A percentile compares a stretch with the other conserved stretches of the same genome.
Evolutionary conservation across 2,797 vertebrate genomes (phyloP).

Genomic region (Phataginus tetradactyla): DNA sequence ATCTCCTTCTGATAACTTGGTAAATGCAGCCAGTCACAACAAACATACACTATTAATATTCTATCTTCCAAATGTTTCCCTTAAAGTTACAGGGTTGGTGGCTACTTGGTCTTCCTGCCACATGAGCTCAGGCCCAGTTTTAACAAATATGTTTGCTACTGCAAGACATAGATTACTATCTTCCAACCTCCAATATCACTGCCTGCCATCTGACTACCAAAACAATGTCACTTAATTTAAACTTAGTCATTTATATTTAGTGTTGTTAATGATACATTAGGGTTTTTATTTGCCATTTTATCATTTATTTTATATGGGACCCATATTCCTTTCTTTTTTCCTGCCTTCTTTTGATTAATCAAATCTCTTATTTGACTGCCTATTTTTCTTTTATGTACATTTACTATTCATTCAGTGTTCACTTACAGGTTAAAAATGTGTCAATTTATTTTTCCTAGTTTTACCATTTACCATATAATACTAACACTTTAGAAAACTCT

Average conservation of each 20-base stretch:
- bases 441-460: not conserved
- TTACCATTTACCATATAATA: not conserved
- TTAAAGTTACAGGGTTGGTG: not conserved
- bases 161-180: not conserved
- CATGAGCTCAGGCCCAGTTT: not conserved
- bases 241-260: not conserved
- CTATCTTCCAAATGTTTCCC: not conserved
- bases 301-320: not conserved
- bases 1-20: not conserved
- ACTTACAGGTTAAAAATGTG: not conserved
- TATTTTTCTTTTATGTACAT: not conserved
- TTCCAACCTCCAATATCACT: not conserved
- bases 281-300: not conserved
- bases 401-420: not conserved
- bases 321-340: not conserved
- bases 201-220: not conserved
- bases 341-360: not conserved
- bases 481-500: not conserved
- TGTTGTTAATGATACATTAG: not conserved
- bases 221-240: not conserved
- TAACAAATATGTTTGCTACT: not conserved
- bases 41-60: not conserved
- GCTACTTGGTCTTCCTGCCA: not conserved
- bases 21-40: not conserved
- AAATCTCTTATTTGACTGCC: not conserved